Percentiles rank a stretch among this genome's conserved stretches.
Conservation (phyloP, 2,113 vertebrate genomes). For the Lipophrys pholis region DNA sequence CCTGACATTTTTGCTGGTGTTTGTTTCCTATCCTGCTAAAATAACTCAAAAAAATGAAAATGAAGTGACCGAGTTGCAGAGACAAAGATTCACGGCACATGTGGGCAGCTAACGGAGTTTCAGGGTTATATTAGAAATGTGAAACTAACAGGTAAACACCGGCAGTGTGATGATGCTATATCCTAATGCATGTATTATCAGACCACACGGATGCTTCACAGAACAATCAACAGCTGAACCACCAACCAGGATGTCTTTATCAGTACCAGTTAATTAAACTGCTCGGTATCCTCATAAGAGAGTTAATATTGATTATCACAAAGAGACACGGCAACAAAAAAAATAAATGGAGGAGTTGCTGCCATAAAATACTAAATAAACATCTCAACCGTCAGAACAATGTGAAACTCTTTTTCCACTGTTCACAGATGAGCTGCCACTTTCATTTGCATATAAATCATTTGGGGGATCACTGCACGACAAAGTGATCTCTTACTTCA, state of each 20-base stretch:
- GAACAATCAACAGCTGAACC: background rate
- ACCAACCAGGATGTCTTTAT: background rate
- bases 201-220: no score
- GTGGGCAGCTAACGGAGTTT: background rate
- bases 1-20: background rate
- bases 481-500: no score
- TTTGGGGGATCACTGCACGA: no score
- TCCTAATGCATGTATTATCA: background rate
- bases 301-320: background rate
- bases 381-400: no score
- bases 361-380: no score
- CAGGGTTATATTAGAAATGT: background rate
- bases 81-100: background rate
- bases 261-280: background rate
- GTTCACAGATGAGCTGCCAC: no score
- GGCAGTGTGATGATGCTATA: background rate
- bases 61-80: slow-evolving; percentile 6
- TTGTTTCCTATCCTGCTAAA: slow-evolving; percentile 5
- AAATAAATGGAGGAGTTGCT: background rate
- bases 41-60: slow-evolving; percentile 5
- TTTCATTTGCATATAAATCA: no score
- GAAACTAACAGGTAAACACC: background rate
- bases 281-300: background rate
- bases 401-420: no score
- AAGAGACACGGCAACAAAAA: background rate